phyloP scores from a whole-genome alignment of 2,113 vertebrate genomes.

The Amphilophus citrinellus region DNA sequence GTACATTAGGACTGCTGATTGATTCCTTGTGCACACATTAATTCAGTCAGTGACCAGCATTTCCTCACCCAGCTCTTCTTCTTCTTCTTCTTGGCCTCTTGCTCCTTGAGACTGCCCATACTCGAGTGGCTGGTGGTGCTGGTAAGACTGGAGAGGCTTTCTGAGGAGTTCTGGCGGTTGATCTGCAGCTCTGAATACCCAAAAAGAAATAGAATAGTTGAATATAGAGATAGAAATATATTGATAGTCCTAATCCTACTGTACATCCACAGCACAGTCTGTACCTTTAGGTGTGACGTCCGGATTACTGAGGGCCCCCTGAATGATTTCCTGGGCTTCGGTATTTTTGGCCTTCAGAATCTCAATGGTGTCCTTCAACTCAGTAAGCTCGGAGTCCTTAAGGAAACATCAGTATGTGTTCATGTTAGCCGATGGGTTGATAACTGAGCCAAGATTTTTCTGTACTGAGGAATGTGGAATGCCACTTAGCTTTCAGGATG shows the following conservation, averaged over 20 bases:
- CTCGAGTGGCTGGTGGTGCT: conserved; percentile 96
- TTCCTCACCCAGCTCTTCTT: conserved; percentile 96
- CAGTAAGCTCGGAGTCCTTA: conserved; percentile 91
- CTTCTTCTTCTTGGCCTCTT: conserved; percentile 97
- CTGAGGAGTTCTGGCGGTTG: conserved; percentile 95
- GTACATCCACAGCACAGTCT: not conserved
- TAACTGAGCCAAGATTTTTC: conserved; percentile 32
- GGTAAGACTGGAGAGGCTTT: conserved; percentile 95
- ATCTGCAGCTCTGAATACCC: conserved; percentile 87
- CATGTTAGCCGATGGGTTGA: conserved; percentile 2
- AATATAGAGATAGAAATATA: not conserved
- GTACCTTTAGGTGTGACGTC: conserved; percentile 90
- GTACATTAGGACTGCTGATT: not conserved
- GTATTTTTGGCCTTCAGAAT: conserved; percentile 93
- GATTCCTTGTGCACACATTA: not conserved
- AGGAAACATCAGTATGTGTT: conserved; percentile 12
- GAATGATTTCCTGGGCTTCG: conserved; percentile 93
- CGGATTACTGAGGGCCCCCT: conserved; percentile 87
- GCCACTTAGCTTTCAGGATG: conserved; percentile 35
- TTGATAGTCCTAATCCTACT: not conserved
- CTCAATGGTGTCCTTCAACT: conserved; percentile 94
- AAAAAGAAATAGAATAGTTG: not conserved
- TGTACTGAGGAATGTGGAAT: conserved; percentile 5
- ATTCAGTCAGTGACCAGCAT: not conserved
- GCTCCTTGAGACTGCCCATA: conserved; percentile 91